These are phyloP conservation scores for Harpegnathos saltator DNA, from an alignment of 1,140 invertebrate genomes.

Conservation along the genomic window DNA sequence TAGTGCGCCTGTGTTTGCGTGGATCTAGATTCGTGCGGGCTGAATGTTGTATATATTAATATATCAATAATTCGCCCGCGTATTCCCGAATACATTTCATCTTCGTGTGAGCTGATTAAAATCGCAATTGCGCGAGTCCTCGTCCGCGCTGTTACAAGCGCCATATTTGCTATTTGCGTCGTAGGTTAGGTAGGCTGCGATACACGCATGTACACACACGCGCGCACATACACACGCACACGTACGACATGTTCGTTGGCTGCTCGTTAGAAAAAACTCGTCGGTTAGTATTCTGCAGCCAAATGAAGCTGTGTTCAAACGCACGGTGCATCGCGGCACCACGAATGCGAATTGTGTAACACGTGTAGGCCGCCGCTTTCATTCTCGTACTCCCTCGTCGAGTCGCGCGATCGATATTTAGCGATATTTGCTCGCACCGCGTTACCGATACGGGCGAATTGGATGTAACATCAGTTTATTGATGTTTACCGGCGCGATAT, in stretches of 20 bases:
- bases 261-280: conserved; percentile 13
- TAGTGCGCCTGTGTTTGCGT: neutral
- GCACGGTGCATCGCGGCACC: conserved; percentile 4
- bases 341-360: conserved; percentile 25
- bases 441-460: conserved; percentile 6
- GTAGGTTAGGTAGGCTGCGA: no score
- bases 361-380: conserved; percentile 6
- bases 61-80: neutral
- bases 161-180: no score
- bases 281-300: conserved; percentile 13
- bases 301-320: conserved; percentile 37
- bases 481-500: conserved; percentile 12
- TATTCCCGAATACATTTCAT: neutral
- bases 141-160: neutral
- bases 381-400: conserved; percentile 41
- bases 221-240: neutral
- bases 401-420: conserved; percentile 48
- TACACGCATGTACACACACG: neutral
- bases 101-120: conserved; percentile 1
- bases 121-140: conserved; percentile 11
- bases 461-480: conserved; percentile 11
- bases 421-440: conserved; percentile 46
- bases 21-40: neutral
- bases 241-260: neutral
- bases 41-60: neutral